Evolutionary conservation across 2,888 invertebrate genomes (phyloP).

Genomic region (Stenurella melanura): DNA sequence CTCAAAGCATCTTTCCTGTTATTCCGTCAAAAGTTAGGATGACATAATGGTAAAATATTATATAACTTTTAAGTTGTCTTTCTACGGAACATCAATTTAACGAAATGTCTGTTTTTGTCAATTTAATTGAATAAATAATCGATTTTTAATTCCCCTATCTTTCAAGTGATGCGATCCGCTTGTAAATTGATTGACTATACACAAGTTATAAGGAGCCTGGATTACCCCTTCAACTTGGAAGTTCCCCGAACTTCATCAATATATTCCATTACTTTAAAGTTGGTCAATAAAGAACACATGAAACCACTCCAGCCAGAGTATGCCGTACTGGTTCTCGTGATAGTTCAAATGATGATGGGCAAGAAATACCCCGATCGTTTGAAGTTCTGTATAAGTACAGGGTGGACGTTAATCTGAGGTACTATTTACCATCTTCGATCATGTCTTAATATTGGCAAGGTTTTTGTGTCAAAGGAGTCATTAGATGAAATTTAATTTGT

Average conservation of each 20-base stretch:
- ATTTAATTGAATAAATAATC: slow-evolving; percentile 43
- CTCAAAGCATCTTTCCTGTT: not conserved
- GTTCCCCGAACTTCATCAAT: slow-evolving; percentile 39
- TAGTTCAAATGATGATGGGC: slow-evolving; percentile 12
- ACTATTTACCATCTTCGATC: not conserved
- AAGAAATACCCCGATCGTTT: not conserved
- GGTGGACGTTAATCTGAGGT: not conserved
- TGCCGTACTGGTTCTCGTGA: not conserved
- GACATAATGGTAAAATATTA: not conserved
- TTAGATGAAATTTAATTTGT: too few species aligned
- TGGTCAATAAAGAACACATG: slow-evolving; percentile 32
- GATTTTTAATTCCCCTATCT: slow-evolving; percentile 39
- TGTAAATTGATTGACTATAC: slow-evolving; percentile 28
- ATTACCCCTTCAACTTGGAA: slow-evolving; percentile 25
- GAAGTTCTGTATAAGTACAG: slow-evolving; percentile 1
- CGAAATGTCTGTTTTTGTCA: slow-evolving; percentile 33
- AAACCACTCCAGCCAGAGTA: not conserved
- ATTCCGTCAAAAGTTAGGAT: not conserved
- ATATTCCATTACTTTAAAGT: slow-evolving; percentile 35
- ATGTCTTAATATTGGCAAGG: too few species aligned
- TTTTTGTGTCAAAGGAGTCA: too few species aligned
- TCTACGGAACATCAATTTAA: not conserved
- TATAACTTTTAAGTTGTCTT: not conserved
- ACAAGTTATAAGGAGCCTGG: slow-evolving; percentile 23
- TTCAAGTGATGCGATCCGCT: not conserved